phyloP scores from a whole-genome alignment of 2,888 invertebrate species.

The Copidosoma aretas region DNA sequence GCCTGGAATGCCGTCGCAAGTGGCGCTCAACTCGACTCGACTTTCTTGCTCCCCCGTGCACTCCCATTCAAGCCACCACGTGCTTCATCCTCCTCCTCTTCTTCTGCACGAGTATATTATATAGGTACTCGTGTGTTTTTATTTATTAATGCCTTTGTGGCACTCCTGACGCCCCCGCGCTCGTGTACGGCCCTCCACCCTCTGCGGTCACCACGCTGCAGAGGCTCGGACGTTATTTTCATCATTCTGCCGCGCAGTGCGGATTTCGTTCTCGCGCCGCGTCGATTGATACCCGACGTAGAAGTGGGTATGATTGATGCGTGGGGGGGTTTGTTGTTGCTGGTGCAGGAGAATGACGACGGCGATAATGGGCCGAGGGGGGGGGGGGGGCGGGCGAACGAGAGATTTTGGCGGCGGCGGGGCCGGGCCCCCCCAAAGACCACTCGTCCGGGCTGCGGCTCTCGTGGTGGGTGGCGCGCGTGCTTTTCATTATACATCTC shows the following conservation, averaged over 20 bases:
- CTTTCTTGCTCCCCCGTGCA: conserved; percentile 13
- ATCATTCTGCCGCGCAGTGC: not conserved
- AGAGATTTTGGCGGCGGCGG: conserved; percentile 30
- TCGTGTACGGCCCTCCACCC: too few relatives aligned
- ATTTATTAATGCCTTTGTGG: not conserved
- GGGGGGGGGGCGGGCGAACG: conserved; percentile 15
- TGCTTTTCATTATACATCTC: too few relatives aligned
- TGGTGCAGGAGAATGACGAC: not conserved
- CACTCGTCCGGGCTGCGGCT: too few relatives aligned
- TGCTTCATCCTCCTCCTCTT: conserved; percentile 4
- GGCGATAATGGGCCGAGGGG: not conserved
- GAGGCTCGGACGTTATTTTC: not conserved
- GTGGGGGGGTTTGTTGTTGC: not conserved
- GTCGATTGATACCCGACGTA: conserved; percentile 27
- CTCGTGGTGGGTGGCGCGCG: too few relatives aligned
- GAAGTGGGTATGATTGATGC: conserved; percentile 29
- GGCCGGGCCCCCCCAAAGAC: too few relatives aligned
- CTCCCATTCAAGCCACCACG: conserved; percentile 6
- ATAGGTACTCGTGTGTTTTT: not conserved
- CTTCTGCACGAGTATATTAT: too few relatives aligned
- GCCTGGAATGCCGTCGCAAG: conserved; percentile 61
- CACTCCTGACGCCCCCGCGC: not conserved
- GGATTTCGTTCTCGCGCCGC: not conserved
- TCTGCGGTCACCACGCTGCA: too few relatives aligned
- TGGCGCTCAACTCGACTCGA: conserved; percentile 61